Evolutionary conservation across 2,797 vertebrate species (phyloP).

Genomic region (Anguilla obscura): DNA sequence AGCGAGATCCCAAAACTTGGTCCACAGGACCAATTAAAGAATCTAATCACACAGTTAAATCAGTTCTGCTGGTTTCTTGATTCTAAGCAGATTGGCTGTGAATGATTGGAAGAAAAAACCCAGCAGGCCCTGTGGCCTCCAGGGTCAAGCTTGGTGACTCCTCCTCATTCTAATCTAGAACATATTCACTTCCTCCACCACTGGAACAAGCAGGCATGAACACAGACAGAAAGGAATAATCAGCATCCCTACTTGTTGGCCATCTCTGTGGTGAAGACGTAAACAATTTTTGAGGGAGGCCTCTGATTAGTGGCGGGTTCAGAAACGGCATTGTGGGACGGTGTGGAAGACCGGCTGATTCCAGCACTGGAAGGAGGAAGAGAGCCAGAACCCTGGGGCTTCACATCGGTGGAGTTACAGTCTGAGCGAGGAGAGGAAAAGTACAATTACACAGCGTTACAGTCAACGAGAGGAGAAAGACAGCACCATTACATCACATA

Average conservation of each 20-base stretch:
- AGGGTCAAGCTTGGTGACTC: background rate
- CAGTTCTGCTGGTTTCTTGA: background rate
- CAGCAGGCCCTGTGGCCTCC: background rate
- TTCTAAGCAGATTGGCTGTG: background rate
- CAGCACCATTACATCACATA: too few relatives aligned
- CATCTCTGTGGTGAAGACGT: conserved; percentile 99
- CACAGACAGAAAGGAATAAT: background rate
- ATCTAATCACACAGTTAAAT: background rate
- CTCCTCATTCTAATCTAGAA: background rate
- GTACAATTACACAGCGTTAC: background rate
- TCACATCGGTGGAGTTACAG: conserved; percentile 93
- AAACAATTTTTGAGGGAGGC: conserved; percentile 91
- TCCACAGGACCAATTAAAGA: background rate
- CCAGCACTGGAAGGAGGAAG: conserved; percentile 88
- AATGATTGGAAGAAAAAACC: background rate
- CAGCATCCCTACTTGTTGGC: conserved; percentile 91
- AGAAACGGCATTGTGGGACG: conserved; percentile 84
- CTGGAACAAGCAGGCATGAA: background rate
- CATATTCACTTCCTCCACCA: background rate
- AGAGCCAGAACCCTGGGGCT: conserved; percentile 89
- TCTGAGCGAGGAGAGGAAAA: conserved; percentile 66
- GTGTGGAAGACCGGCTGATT: conserved; percentile 91
- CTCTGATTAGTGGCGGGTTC: conserved; percentile 88
- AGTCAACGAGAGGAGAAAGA: too few relatives aligned
- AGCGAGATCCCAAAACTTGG: too few relatives aligned